Evolutionary conservation across 2,113 vertebrate genomes (phyloP).

Genomic region (rabbit (Oryctolagus cuniculus)): DNA sequence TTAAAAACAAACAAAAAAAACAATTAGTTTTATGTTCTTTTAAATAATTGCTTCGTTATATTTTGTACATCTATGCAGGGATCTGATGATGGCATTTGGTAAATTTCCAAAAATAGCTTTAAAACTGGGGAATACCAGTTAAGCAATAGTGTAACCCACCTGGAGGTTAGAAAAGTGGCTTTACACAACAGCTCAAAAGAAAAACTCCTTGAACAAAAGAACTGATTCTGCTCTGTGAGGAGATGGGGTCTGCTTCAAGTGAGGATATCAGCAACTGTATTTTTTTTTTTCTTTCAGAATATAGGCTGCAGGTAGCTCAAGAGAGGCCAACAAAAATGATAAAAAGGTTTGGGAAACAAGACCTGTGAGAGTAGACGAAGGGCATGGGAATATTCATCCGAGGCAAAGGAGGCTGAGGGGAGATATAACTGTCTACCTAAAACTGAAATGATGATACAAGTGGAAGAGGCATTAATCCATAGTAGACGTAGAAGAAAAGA

Average conservation of each 20-base stretch:
- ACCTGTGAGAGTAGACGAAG: conserved; percentile 38
- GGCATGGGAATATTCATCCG: conserved; percentile 39
- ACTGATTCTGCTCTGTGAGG: conserved; percentile 45
- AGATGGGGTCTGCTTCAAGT: conserved; percentile 1
- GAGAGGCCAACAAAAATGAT: conserved; percentile 73
- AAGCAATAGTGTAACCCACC: conserved; percentile 64
- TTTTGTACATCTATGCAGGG: conserved; percentile 78
- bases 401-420: conserved; percentile 49
- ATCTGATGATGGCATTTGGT: conserved; percentile 73
- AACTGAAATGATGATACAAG: conserved; percentile 50
- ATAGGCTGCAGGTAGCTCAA: conserved; percentile 33
- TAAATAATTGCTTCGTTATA: conserved; percentile 84
- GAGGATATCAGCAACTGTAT: not conserved
- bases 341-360: conserved; percentile 69
- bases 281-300: conserved; percentile 46
- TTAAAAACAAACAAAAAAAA: conserved; percentile 43
- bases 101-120: conserved; percentile 75
- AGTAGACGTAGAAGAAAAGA: not conserved
- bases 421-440: conserved; percentile 64
- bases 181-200: not conserved
- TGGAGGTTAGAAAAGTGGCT: conserved; percentile 62
- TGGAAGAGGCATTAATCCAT: not conserved
- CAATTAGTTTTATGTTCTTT: conserved; percentile 82
- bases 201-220: conserved; percentile 68
- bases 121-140: conserved; percentile 70